Percentiles rank a stretch among this genome's conserved stretches.
Evolutionary conservation across 2,797 vertebrate species (phyloP).

Genomic region (Babyrousa celebensis): DNA sequence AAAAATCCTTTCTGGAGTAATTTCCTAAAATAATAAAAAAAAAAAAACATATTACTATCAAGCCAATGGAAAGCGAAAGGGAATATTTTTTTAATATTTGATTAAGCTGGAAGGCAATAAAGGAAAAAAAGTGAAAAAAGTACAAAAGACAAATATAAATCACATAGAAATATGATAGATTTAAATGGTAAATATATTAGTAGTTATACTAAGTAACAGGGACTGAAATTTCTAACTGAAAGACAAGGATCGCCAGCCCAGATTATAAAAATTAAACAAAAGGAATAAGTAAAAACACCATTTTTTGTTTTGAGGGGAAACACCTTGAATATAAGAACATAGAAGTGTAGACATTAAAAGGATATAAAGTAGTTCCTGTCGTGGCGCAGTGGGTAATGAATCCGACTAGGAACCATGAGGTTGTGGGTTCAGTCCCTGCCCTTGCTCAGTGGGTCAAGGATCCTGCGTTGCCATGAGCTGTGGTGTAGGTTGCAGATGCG

Average conservation of each 20-base stretch:
- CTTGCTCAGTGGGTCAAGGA: no score
- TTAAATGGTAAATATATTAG: not conserved
- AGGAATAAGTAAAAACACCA: not conserved
- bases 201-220: not conserved
- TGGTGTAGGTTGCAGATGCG: no score
- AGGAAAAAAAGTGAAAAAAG: not conserved
- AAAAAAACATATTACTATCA: not conserved
- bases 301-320: not conserved
- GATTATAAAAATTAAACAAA: not conserved
- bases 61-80: not conserved
- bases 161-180: not conserved
- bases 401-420: no score
- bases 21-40: not conserved
- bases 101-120: not conserved
- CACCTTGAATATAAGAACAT: conserved; percentile 5
- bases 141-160: not conserved
- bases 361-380: not conserved
- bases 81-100: not conserved
- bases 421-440: no score
- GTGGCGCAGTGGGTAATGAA: no score
- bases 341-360: not conserved
- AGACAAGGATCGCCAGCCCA: not conserved
- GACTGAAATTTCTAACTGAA: not conserved
- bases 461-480: no score
- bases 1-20: not conserved